phyloP scores from a whole-genome alignment of 2,888 invertebrate species.

The Gonocerus acuteangulatus region DNA sequence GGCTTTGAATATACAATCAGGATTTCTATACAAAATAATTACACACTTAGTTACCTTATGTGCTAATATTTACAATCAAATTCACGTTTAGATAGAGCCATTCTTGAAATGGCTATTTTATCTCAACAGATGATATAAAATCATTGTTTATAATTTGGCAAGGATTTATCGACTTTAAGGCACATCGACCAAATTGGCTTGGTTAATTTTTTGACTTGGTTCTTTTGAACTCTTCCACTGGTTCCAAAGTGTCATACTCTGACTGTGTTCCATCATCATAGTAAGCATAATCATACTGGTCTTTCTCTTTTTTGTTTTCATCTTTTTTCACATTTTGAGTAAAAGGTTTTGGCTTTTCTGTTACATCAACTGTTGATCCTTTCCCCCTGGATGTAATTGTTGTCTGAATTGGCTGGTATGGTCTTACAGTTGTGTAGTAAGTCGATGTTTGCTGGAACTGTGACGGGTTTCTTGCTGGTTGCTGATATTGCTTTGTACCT shows the following conservation, averaged over 20 bases:
- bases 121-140: neutral
- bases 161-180: conserved; percentile 13
- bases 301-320: conserved; percentile 43
- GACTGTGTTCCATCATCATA: conserved; percentile 58
- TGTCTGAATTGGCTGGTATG: conserved; percentile 20
- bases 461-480: conserved; percentile 27
- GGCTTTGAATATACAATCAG: conserved; percentile 13
- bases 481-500: conserved; percentile 21
- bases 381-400: conserved; percentile 11
- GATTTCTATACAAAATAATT: conserved; percentile 12
- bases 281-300: conserved; percentile 76
- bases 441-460: conserved; percentile 16
- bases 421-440: conserved; percentile 32
- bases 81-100: conserved; percentile 3
- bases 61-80: conserved; percentile 24
- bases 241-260: conserved; percentile 47
- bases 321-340: conserved; percentile 34
- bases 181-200: conserved; percentile 10
- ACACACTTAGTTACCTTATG: conserved; percentile 16
- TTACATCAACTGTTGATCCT: conserved; percentile 42
- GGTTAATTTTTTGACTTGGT: conserved; percentile 34
- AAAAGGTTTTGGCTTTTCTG: conserved; percentile 44
- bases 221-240: conserved; percentile 39
- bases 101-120: neutral
- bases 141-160: conserved; percentile 1